Evolutionary conservation across 30 jellyfish, hydroid and myxozoan genomes (phyloP), one percentile per base, ranked within the genome.

Genomic region (Cassiopea andromeda): DNA sequence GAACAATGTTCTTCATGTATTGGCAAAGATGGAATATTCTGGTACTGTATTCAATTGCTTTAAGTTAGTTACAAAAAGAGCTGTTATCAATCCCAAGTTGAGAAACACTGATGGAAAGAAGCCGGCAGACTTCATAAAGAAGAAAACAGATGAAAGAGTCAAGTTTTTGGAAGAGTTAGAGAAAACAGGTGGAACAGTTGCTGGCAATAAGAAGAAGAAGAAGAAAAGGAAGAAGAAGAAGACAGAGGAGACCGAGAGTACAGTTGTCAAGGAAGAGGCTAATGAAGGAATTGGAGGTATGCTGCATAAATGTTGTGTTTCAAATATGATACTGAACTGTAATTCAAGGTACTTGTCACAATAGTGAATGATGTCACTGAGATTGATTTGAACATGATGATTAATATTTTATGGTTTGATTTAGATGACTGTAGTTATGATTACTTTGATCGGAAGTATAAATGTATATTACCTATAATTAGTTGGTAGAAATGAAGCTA

Each of bases 1-100:
- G 19, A 80, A 82, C 78, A 86, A 85, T 73, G 72, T 59, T 50
- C 93, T 92, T 18, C 98, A 92, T 79, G n/a, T 92, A 54, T 66
- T 92, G 48, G 89, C 92, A 45, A 92, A 58, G 46, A 86, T 48
- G 82, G 75, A 78, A 17, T 14, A 5, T 4, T n/a, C 89, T 7
- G 15, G 44, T 17, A 57, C 49, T 7, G 89, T 57, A 16, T 44
- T 69, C 38, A 60, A 54, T 12, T 90, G 97, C 73, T 17, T 92
- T 71, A 77, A 78, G 5, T 50, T 79, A 44, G n/a, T 92, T 27
- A 46, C 71, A n/a, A 77, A 92, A 16, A 46, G 81, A 13, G 75
- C 74, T 3, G 44, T 8, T 2, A 67, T 76, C 64, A 73, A 86
- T 48, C 90, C 93, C 6, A 66, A 50, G 19, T 1, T 58, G 61